Evolutionary conservation across 2,888 invertebrate genomes (phyloP).

Genomic region (Cremastinae sp.): DNA sequence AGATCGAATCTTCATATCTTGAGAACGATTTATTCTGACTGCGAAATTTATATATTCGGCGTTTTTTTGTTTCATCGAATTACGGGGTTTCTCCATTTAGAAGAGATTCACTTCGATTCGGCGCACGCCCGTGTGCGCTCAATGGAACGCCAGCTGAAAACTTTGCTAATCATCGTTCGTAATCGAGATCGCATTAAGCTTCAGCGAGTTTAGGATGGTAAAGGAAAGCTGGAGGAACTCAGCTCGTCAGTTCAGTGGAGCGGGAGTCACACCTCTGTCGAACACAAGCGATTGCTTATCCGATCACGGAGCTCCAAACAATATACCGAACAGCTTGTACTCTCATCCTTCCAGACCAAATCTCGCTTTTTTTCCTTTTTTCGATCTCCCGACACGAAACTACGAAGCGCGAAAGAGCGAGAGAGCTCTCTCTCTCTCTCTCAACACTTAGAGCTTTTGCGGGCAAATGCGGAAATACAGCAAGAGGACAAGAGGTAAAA

Average conservation of each 20-base stretch:
- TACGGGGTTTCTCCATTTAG: conserved; percentile 20
- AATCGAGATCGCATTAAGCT: conserved; percentile 50
- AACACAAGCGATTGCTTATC: conserved; percentile 35
- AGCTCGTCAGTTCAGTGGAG: conserved; percentile 18
- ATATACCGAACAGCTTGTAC: conserved; percentile 72
- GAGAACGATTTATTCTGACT: not conserved
- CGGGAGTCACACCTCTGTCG: conserved; percentile 16
- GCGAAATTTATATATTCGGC: not conserved
- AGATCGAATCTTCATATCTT: not conserved
- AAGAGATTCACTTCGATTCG: not conserved
- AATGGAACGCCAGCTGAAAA: conserved; percentile 14
- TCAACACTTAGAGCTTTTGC: not conserved
- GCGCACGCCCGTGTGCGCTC: conserved; percentile 20
- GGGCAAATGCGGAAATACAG: conserved; percentile 8
- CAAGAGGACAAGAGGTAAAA: conserved; percentile 26
- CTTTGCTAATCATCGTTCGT: conserved; percentile 51
- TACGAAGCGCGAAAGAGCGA: conserved; percentile 16
- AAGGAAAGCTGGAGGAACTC: conserved; percentile 29
- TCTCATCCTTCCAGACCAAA: conserved; percentile 1
- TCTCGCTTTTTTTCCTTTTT: conserved; percentile 10
- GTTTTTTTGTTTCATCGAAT: conserved; percentile 8
- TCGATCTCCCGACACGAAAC: conserved; percentile 4
- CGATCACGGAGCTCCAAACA: conserved; percentile 64
- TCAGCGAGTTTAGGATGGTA: conserved; percentile 24
- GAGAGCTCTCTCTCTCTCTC: not conserved